Evolutionary conservation across 2,113 vertebrate genomes (phyloP).

Genomic region (Podiceps cristatus): DNA sequence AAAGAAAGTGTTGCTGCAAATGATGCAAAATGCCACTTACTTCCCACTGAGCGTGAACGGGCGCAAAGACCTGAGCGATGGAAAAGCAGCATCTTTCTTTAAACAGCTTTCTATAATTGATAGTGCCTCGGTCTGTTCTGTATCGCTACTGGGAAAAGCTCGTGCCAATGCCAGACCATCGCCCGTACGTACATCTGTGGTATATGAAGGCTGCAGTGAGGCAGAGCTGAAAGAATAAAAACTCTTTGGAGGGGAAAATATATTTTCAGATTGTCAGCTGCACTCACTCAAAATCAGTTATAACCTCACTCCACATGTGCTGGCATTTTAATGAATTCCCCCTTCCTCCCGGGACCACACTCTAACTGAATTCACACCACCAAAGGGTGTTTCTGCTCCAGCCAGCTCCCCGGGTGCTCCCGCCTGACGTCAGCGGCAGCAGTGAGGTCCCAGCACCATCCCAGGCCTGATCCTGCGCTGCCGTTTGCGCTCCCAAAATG

Average conservation of each 20-base stretch:
- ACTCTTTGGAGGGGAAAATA: not conserved
- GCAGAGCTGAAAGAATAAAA: not conserved
- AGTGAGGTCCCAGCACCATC: not conserved
- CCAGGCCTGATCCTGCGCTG: not conserved
- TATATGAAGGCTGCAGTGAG: not conserved
- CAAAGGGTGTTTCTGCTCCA: not conserved
- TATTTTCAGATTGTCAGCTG: not conserved
- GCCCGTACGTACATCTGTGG: rapidly evolving
- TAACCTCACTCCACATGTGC: not conserved
- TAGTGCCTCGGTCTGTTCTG: not conserved
- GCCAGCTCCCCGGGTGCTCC: not conserved
- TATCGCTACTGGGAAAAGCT: not conserved
- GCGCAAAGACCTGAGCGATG: not conserved
- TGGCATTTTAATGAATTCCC: not conserved
- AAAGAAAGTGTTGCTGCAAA: not conserved
- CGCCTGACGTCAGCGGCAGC: not conserved
- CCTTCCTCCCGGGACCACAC: not conserved
- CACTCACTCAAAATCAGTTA: not conserved
- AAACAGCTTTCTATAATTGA: rapidly evolving
- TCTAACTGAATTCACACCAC: not conserved
- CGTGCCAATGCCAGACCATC: not conserved
- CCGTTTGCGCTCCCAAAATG: rapidly evolving
- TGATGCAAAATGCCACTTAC: not conserved
- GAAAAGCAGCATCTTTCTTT: not conserved
- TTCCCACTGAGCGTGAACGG: not conserved